Evolutionary conservation across 2,888 invertebrate genomes (phyloP).

Genomic region (Pandemis corylana): DNA sequence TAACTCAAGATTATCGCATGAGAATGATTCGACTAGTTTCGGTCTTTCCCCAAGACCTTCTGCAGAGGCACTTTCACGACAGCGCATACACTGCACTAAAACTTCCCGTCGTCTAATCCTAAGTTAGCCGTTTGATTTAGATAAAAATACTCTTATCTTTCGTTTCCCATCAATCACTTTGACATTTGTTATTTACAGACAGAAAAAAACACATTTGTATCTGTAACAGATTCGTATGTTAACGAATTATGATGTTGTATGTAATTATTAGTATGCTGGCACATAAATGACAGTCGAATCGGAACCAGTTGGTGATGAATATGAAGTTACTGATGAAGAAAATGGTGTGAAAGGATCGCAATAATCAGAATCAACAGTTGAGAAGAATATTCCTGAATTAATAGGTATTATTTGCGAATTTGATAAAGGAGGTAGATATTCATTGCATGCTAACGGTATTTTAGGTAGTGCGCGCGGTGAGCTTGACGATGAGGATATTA

Average conservation of each 20-base stretch:
- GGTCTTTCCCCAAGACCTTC: no score
- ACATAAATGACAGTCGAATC: not conserved
- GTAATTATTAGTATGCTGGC: not conserved
- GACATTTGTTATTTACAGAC: no score
- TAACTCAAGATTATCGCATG: no score
- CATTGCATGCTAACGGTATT: constrained; percentile 35
- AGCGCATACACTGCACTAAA: no score
- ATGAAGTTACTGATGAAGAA: not conserved
- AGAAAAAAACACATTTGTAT: no score
- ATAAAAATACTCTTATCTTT: no score
- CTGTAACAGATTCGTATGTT: not conserved
- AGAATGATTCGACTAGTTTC: no score
- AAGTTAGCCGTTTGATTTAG: no score
- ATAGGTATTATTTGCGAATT: constrained; percentile 1
- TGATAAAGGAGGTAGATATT: constrained; percentile 33
- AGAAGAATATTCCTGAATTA: constrained; percentile 16
- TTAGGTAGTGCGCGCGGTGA: constrained; percentile 6
- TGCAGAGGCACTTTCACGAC: no score
- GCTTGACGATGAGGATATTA: not conserved
- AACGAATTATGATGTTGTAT: not conserved
- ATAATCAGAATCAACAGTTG: not conserved
- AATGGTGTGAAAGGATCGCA: constrained; percentile 5
- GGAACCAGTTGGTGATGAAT: not conserved
- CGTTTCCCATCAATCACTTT: no score
- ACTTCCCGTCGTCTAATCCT: no score